Percentiles rank a stretch among this genome's conserved stretches.
phyloP scores from a whole-genome alignment of 2,797 vertebrate genomes.

The Eulemur albifrons region DNA sequence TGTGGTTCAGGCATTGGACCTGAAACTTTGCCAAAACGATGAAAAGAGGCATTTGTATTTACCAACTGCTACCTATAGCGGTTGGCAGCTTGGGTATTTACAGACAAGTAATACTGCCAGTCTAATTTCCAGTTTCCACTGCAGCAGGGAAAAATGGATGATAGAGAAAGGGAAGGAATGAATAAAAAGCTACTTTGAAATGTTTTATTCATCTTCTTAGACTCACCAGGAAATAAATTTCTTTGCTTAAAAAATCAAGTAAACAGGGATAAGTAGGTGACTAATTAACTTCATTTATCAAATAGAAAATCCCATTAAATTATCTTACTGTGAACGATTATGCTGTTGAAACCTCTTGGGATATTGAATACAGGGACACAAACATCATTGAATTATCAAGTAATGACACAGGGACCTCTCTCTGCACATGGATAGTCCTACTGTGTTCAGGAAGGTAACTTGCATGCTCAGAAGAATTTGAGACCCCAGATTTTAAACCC shows the following conservation, averaged over 20 bases:
- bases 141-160: background rate
- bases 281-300: conserved; percentile 54
- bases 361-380: background rate
- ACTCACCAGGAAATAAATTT: background rate
- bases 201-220: conserved; percentile 40
- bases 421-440: background rate
- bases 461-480: background rate
- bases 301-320: conserved; percentile 45
- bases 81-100: background rate
- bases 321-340: conserved; percentile 57
- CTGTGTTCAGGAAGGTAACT: background rate
- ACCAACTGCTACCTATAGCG: background rate
- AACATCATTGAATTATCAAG: conserved; percentile 1
- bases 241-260: background rate
- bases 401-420: background rate
- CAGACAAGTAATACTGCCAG: background rate
- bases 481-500: conserved; percentile 18
- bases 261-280: background rate
- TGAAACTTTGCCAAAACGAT: background rate
- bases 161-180: background rate
- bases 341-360: conserved; percentile 16
- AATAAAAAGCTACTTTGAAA: background rate
- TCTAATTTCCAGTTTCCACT: background rate
- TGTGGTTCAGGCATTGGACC: background rate
- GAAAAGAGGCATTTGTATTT: background rate